Conservation (phyloP, 2,797 vertebrate genomes). For the Acanthornis magna region DNA sequence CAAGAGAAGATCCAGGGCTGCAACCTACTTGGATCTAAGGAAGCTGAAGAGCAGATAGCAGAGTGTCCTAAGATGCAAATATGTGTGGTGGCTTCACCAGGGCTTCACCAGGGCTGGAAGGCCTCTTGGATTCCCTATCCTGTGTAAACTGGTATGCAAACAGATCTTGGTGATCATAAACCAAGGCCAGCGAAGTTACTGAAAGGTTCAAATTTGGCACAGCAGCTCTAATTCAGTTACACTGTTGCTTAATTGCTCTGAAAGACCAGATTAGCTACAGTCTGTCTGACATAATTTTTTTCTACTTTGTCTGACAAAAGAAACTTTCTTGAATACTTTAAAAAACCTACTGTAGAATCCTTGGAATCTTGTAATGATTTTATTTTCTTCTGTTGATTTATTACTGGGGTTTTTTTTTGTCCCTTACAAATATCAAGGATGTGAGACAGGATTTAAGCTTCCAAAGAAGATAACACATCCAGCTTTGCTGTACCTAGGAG, state of each 20-base stretch:
- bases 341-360: not conserved
- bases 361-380: not conserved
- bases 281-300: not conserved
- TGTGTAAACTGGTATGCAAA: not conserved
- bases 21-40: not conserved
- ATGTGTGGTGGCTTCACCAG: not conserved
- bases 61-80: not conserved
- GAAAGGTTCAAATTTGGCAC: not conserved
- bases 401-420: not conserved
- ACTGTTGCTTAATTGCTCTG: not conserved
- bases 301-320: not conserved
- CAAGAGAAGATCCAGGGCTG: not conserved
- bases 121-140: not conserved
- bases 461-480: not conserved
- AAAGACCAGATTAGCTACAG: not conserved
- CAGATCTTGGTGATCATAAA: not conserved
- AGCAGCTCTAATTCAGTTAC: not conserved
- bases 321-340: not conserved
- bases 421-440: not conserved
- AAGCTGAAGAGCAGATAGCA: not conserved
- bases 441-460: not conserved
- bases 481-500: accelerated
- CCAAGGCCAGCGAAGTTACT: not conserved
- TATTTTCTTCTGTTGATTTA: not conserved
- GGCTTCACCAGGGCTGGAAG: not conserved